Conservation (phyloP, 2,888 invertebrate species). For the Helobdella robusta region DNA sequence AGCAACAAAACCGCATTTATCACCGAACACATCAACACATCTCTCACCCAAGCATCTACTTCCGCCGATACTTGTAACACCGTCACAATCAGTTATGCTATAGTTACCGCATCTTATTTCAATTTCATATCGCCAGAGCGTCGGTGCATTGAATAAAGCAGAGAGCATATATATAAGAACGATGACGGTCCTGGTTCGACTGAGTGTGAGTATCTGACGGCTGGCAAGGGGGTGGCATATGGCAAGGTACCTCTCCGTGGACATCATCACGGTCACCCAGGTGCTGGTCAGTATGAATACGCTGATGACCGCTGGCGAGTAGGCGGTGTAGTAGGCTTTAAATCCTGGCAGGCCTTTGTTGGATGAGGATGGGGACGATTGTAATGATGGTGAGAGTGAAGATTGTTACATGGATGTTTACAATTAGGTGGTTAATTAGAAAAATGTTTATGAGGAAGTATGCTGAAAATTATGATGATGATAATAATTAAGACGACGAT, state of each 20-base stretch:
- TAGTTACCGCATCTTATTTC: not conserved
- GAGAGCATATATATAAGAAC: slow-evolving; percentile 35
- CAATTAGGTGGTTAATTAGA: too few relatives aligned
- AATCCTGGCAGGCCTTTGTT: slow-evolving; percentile 20
- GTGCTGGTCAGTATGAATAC: slow-evolving; percentile 60
- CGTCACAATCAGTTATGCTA: not conserved
- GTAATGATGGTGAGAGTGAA: too few relatives aligned
- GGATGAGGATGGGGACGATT: too few relatives aligned
- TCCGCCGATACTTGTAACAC: too few relatives aligned
- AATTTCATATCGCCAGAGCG: slow-evolving; percentile 35
- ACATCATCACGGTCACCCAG: slow-evolving; percentile 41
- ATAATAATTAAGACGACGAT: too few relatives aligned
- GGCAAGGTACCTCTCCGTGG: slow-evolving; percentile 35
- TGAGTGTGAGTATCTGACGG: slow-evolving; percentile 32
- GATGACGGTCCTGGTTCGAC: slow-evolving; percentile 33
- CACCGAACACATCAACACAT: not conserved
- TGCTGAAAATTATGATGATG: too few relatives aligned
- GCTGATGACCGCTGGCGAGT: slow-evolving; percentile 41
- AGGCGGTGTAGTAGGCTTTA: slow-evolving; percentile 33
- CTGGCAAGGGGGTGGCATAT: slow-evolving; percentile 36
- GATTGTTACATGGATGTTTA: too few relatives aligned
- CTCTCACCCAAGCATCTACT: too few relatives aligned
- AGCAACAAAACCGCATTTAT: too few relatives aligned
- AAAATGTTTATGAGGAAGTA: too few relatives aligned
- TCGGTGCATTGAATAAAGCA: slow-evolving; percentile 35